Base-by-base conservation (phyloP, 1,140 invertebrate genomes). In the Belonocnema kinseyi region DNA sequence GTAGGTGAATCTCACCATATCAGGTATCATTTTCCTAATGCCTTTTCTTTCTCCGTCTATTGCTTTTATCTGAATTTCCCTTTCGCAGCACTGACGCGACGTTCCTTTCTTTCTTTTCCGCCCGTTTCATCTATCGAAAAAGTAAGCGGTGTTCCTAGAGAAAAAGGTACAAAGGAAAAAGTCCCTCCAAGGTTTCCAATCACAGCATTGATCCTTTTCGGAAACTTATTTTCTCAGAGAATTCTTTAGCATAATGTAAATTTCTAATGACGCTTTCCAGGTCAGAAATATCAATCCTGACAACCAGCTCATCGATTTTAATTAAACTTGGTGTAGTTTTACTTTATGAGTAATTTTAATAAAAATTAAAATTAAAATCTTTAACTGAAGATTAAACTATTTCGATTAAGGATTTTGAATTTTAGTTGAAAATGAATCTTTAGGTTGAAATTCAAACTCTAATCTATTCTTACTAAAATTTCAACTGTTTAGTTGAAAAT, bases 21-120 rank as follows among this genome's bases (percentile, higher is more conserved):
- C 53, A 54, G 53, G 53, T 17, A 54, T 54, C 53, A 54, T 54
- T 54, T 54, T 54, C 53, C 53, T 54, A 54, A 54, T 54, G 53
- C 17, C 53, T 54, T 54, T 54, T 54, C 53, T 54, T 54, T 17
- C 53, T 54, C 17, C 53, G 17, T 54, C 53, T 54, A 54, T 54
- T 54, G 53, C 53, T 19, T 54, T 17, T 54, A 54, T 54, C 53
- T 54, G n/a, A 54, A 54, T 54, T 54, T 54, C 53, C 53, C 53
- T 54, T 54, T 54, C n/a, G 53, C 17, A 54, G 53, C 53, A 19
- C n/a, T 19, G n/a, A 17, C 17, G 53, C n/a, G n/a, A 8, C 17
- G 53, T 17, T 54, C n/a, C 53, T 54, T 54, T 54, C 10, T 11
- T 54, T 54, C 53, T 54, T 54, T 54, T 54, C 53, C 16, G 17